These are phyloP conservation scores for Bombylius major DNA, from an alignment of 2,888 invertebrate genomes.

Conservation along the genomic window DNA sequence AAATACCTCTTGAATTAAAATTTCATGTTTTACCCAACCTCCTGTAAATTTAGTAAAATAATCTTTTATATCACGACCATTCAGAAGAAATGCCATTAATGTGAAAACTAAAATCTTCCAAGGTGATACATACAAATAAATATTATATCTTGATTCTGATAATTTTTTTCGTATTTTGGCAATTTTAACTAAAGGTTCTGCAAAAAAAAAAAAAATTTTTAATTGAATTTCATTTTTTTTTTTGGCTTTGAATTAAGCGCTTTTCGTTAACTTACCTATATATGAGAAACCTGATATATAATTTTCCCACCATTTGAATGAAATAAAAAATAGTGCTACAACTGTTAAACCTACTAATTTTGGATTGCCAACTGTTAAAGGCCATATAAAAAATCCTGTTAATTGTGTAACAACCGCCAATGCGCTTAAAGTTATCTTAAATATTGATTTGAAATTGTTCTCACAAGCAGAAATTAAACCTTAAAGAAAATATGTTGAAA, in stretches of 20 bases:
- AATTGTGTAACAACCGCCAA: constrained; percentile 51
- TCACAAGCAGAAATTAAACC: constrained; percentile 25
- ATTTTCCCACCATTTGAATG: constrained; percentile 78
- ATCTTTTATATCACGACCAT: constrained; percentile 22
- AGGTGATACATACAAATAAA: constrained; percentile 57
- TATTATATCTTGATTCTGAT: constrained; percentile 55
- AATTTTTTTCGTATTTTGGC: constrained; percentile 42
- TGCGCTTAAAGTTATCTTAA: constrained; percentile 20
- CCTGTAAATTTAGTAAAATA: constrained; percentile 38
- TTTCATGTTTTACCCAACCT: constrained; percentile 42
- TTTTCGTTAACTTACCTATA: constrained; percentile 17
- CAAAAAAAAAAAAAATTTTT: constrained; percentile 12
- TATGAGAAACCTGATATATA: constrained; percentile 41
- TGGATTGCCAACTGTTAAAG: constrained; percentile 40
- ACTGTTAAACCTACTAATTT: constrained; percentile 48
- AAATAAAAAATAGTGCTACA: constrained; percentile 51
- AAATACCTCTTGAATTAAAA: constrained; percentile 44
- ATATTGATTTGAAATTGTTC: constrained; percentile 22
- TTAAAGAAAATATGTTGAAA: constrained; percentile 12
- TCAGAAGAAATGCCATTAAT: constrained; percentile 45
- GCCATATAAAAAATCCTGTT: constrained; percentile 57
- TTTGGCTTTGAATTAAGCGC: too few species aligned
- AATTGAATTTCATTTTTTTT: background rate
- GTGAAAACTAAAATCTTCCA: constrained; percentile 69
- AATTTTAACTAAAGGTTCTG: constrained; percentile 34